Conservation (phyloP, 2,888 invertebrate species). For the Lepidocyrtoides sp. region DNA sequence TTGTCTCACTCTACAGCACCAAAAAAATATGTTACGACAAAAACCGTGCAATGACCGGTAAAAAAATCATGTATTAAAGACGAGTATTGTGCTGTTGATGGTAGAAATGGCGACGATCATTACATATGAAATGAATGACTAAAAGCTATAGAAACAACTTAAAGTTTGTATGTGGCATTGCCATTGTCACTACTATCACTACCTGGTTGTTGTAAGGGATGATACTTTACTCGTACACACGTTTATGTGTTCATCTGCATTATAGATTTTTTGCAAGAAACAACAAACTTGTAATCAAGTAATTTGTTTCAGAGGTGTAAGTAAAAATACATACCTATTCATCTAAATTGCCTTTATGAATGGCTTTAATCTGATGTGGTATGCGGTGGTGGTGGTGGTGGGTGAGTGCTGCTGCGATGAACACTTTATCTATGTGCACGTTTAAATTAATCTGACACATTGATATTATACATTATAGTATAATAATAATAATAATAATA, state of each 20-base stretch:
- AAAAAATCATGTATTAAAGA: slow-evolving; percentile 17
- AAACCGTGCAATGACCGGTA: slow-evolving; percentile 41
- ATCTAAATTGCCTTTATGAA: background rate
- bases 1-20: background rate
- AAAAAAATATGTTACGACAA: background rate
- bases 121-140: slow-evolving; percentile 29
- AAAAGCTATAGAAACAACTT: background rate
- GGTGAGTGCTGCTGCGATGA: background rate
- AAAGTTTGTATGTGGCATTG: background rate
- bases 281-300: slow-evolving; percentile 54
- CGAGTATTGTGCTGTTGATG: background rate
- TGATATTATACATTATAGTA: background rate
- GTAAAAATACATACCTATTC: background rate
- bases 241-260: background rate
- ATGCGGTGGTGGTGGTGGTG: slow-evolving; percentile 18
- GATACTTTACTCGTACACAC: background rate
- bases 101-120: background rate
- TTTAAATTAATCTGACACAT: slow-evolving; percentile 60
- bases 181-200: background rate
- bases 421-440: slow-evolving; percentile 14
- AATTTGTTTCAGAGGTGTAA: slow-evolving; percentile 40
- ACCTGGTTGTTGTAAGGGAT: background rate
- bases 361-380: background rate
- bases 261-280: slow-evolving; percentile 48
- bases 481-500: background rate